These are phyloP conservation scores for Mactra quadrangularis DNA, from an alignment of 1,140 invertebrate species.

Conservation along the genomic window DNA sequence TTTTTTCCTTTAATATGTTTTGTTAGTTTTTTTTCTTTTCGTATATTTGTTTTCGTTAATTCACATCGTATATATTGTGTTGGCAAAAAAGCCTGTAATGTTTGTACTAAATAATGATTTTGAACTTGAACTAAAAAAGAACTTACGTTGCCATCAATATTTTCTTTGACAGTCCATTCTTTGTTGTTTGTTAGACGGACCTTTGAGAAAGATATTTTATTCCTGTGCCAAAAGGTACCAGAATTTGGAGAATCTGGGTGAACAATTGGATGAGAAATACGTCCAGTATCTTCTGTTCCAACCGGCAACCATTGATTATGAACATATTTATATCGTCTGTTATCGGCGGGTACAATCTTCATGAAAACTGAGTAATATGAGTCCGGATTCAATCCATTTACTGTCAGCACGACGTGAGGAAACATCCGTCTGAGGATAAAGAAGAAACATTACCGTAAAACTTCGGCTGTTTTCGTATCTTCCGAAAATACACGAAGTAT, in stretches of 20 bases:
- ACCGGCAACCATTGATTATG: conserved; percentile 65
- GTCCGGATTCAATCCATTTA: conserved; percentile 55
- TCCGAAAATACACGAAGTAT: background rate
- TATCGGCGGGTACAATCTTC: conserved; percentile 62
- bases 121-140: background rate
- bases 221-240: conserved; percentile 97
- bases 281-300: conserved; percentile 85
- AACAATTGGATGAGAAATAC: conserved; percentile 93
- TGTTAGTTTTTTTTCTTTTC: too few relatives aligned
- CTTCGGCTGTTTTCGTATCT: background rate
- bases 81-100: too few relatives aligned
- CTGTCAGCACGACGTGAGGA: conserved; percentile 61
- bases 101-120: too few relatives aligned
- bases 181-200: conserved; percentile 96
- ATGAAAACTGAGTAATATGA: conserved; percentile 58
- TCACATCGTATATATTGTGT: too few relatives aligned
- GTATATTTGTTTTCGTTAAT: too few relatives aligned
- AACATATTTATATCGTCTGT: conserved; percentile 67
- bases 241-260: conserved; percentile 98
- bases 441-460: background rate
- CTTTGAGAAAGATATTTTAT: conserved; percentile 96
- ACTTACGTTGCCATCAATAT: conserved; percentile 66
- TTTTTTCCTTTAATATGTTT: too few relatives aligned
- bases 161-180: conserved; percentile 48
- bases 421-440: conserved; percentile 69